Conservation (phyloP, 1,140 invertebrate species). For the Penaeus vannamei region DNA sequence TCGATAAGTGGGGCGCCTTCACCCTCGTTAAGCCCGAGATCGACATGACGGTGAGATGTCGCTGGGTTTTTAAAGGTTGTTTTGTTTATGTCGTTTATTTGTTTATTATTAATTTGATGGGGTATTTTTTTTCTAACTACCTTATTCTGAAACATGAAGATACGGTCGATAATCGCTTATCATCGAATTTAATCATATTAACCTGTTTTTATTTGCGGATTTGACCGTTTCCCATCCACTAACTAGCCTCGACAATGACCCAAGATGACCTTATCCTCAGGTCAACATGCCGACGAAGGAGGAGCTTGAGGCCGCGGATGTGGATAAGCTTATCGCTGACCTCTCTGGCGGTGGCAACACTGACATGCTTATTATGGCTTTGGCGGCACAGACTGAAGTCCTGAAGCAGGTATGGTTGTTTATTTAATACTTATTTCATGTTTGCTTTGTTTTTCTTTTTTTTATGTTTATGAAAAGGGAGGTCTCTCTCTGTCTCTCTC, state of each 20-base stretch:
- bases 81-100: background rate
- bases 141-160: too few species aligned
- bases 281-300: slow-evolving; percentile 43
- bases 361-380: slow-evolving; percentile 56
- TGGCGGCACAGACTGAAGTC: slow-evolving; percentile 46
- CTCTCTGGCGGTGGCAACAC: slow-evolving; percentile 52
- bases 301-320: slow-evolving; percentile 6
- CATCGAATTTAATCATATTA: too few species aligned
- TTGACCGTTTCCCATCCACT: too few species aligned
- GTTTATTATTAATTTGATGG: too few species aligned
- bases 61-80: background rate
- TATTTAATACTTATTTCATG: too few species aligned
- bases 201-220: too few species aligned
- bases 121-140: too few species aligned
- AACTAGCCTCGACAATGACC: too few species aligned
- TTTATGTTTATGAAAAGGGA: too few species aligned
- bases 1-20: slow-evolving; percentile 58
- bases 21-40: background rate
- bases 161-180: too few species aligned
- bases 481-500: too few species aligned
- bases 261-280: background rate
- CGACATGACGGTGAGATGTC: background rate
- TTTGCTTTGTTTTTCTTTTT: too few species aligned
- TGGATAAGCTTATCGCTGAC: slow-evolving; percentile 9
- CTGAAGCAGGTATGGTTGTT: slow-evolving; percentile 13